Base-by-base conservation (phyloP, 2,888 invertebrate genomes). In the Mamestra brassicae region DNA sequence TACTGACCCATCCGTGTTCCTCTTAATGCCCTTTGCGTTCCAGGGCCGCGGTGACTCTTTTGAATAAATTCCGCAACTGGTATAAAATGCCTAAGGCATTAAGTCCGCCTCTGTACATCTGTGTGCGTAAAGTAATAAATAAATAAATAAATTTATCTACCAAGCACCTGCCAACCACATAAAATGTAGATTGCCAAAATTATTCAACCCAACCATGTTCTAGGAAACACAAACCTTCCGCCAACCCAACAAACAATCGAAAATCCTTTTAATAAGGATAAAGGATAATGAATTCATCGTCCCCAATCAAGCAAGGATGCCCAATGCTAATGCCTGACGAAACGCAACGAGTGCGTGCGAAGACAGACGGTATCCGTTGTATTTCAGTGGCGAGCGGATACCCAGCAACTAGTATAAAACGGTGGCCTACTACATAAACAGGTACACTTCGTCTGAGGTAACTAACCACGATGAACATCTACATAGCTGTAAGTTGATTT, bases 401-500 rank as follows among this genome's bases (percentile, higher is more conserved):
- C 85, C 57, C 52, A 4, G 13, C 11, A 11, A 15, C 45, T 45
- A 58, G 68, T 86, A 86, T 86, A 86, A 77, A 86, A 86, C 58
- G 66, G n/a, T 65, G 60, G 42, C 15, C 15, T 34, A 42, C 47
- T 64, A 15, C 1, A 26, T 55, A 26, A 47, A 10, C 52, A 64
- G 74, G 76, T 78, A 94, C 94, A 96, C 93, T 94, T 95, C 94
- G 94, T 92, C 92, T 92, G 88, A 89, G 88, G 88, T 85, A 86
- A 74, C 58, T 86, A 87, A 92, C 89, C 82, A 94, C 91, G 79
- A 95, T 96, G 96, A 95, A 95, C 92, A 91, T 93, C 92, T 94
- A 90, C 89, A 86, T 95, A 68, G 91, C 93, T 87, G 96, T 96
- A 87, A 96, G 96, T 95, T 83, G 11, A 72, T 68, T 71, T 76